Evolutionary conservation across 2,888 invertebrate species (phyloP), one percentile per base, ranked within the genome.

Genomic region (Gastrophysa polygoni): DNA sequence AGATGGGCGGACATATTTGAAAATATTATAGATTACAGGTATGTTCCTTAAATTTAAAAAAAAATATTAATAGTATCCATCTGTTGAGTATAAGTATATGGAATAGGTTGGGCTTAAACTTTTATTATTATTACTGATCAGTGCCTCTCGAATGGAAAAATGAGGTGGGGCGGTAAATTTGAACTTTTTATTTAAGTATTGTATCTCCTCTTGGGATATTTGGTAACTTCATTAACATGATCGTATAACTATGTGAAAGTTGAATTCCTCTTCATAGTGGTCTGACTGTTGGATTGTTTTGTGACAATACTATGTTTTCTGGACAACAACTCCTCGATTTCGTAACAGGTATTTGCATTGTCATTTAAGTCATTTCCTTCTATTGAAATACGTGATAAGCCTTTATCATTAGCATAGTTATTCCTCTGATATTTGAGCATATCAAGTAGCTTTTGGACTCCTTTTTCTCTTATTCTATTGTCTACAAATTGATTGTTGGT

Each of bases 341-440:
- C 59, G 20, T 38, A 18, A 44, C 29, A 46, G 47, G 29, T 57
- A 47, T 54, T 52, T 20, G 46, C 29, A 44, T 48, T 38, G 4
- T 3, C 38, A 38, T 38, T 14, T 14, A 38, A 38, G 10, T 14
- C 50, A 34, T 68, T 68, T 61, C 68, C 68, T 51, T 57, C 56
- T 10, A 63, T 34, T 17, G 62, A 56, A 44, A 68, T 57, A 55
- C 65, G 61, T 59, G 65, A 59, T 58, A 68, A 52, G 47, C 59
- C 63, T 59, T 32, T 56, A 20, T 47, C 49, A 49, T 51, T 28
- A 51, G 57, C 46, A 21, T 29, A 49, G 11, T 24, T 34, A 20
- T 20, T 54, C 14, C 18, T 61, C 49, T 68, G 68, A 52, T 68
- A 64, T 17, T 56, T 11, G 14, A 68, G 21, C 66, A 66, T 66